A percentile compares a stretch with the other conserved stretches of the same genome.
Evolutionary conservation across 2,888 invertebrate genomes (phyloP).

Genomic region (Mesodorylaimus sp.): DNA sequence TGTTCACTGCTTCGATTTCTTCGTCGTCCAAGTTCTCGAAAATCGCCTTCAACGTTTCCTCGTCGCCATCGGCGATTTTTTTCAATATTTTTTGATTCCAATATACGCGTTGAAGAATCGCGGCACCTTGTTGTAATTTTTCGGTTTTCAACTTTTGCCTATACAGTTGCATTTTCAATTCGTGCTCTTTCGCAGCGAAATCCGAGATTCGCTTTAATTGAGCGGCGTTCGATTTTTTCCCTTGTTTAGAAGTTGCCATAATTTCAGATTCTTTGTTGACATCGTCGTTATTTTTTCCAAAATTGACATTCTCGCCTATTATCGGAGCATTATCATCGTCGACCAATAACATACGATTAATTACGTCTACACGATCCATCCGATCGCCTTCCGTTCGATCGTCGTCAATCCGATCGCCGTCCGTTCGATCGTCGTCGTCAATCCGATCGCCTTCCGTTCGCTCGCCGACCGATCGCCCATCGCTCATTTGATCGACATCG

Average conservation of each 20-base stretch:
- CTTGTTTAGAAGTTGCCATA: background rate
- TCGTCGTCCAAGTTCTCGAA: no score
- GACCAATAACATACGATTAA: no score
- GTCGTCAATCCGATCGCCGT: no score
- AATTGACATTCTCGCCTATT: no score
- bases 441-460: no score
- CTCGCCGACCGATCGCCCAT: no score
- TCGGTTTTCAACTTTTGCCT: background rate
- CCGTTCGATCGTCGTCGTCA: no score
- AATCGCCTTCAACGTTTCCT: background rate
- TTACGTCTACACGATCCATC: no score
- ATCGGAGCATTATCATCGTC: no score
- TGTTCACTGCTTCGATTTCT: no score
- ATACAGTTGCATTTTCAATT: background rate
- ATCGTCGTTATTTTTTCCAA: background rate
- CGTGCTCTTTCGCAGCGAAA: background rate
- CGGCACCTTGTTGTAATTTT: background rate
- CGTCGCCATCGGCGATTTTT: background rate
- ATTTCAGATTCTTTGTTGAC: background rate
- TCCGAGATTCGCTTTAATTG: background rate
- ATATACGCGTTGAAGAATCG: background rate
- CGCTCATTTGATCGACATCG: no score
- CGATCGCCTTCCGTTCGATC: no score
- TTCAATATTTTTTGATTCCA: background rate
- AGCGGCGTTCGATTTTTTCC: background rate